A percentile compares a stretch with the other conserved stretches of the same genome.
Evolutionary conservation across 2,797 vertebrate species (phyloP).

Genomic region (Rhinichthys osculus): DNA sequence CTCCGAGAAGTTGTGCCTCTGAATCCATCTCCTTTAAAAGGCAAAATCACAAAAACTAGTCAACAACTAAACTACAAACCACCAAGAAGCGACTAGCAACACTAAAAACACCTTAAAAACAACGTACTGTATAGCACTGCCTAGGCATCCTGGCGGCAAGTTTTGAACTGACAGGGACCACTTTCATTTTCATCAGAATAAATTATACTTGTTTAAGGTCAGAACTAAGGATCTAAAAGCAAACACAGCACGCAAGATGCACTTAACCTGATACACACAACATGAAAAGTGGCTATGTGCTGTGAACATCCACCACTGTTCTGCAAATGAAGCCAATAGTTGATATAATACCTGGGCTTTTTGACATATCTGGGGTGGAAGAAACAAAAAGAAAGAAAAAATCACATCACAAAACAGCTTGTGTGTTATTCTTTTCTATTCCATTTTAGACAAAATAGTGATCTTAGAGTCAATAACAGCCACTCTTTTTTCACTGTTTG

Average conservation of each 20-base stretch:
- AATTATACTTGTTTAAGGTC: background rate
- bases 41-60: background rate
- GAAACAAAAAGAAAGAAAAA: constrained; percentile 8
- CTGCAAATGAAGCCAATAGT: background rate
- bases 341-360: background rate
- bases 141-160: background rate
- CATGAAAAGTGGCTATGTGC: background rate
- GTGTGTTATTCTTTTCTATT: constrained; percentile 35
- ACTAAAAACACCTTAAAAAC: background rate
- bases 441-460: constrained; percentile 19
- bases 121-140: background rate
- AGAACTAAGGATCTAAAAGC: background rate
- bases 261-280: background rate
- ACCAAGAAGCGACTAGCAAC: background rate
- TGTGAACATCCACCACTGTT: background rate
- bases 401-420: constrained; percentile 15
- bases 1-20: background rate
- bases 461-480: background rate
- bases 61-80: background rate
- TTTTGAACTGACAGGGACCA: background rate
- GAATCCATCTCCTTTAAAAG: background rate
- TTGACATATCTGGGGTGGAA: background rate
- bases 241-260: background rate
- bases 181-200: background rate
- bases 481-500: background rate